Conservation (phyloP, 2,797 vertebrate genomes). For the Huso huso region DNA sequence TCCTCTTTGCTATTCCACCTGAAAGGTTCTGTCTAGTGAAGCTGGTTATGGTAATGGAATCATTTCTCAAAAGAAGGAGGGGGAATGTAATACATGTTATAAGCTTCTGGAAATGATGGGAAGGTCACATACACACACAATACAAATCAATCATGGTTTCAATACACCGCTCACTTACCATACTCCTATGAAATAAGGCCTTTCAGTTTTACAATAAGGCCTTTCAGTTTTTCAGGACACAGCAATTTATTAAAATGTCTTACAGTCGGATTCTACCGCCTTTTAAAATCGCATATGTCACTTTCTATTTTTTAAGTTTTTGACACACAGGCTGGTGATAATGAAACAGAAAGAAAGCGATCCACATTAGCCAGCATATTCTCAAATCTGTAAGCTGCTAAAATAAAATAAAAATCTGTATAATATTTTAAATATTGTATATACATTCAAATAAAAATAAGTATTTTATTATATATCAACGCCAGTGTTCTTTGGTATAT, state of each 20-base stretch:
- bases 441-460: slow-evolving; percentile 66
- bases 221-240: no score
- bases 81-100: no score
- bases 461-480: slow-evolving; percentile 51
- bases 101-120: background rate
- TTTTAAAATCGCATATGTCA: slow-evolving; percentile 8
- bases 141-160: no score
- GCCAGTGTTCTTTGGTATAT: slow-evolving; percentile 44
- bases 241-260: no score
- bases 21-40: no score
- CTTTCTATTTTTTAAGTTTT: no score
- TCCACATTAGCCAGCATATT: slow-evolving; percentile 21
- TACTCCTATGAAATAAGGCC: no score
- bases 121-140: background rate
- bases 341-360: slow-evolving; percentile 22
- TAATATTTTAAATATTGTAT: slow-evolving; percentile 86
- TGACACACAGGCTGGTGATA: slow-evolving; percentile 37
- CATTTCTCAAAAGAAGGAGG: no score
- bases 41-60: no score
- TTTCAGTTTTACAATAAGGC: no score
- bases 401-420: slow-evolving; percentile 82
- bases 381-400: slow-evolving; percentile 43
- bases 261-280: background rate
- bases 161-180: no score
- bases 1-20: no score